These are phyloP conservation scores for Junonia oenone DNA, from an alignment of 2,888 invertebrate genomes.

Conservation along the genomic window DNA sequence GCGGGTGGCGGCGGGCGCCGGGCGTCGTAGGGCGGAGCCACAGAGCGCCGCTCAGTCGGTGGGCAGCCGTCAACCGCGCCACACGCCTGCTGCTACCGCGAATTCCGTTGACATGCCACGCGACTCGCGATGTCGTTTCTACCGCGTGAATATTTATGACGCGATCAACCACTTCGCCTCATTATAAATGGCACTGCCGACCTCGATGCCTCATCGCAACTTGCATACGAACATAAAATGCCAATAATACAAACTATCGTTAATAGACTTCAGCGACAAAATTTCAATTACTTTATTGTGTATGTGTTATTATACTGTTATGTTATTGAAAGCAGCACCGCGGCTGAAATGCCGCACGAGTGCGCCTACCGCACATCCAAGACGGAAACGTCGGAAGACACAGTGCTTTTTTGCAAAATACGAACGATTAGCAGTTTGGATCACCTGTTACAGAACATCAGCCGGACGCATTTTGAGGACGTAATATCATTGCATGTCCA, in stretches of 20 bases:
- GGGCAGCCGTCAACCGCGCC: conserved; percentile 67
- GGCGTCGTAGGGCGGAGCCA: conserved; percentile 67
- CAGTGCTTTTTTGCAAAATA: conserved; percentile 83
- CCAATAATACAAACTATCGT: conserved; percentile 66
- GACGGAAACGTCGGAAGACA: conserved; percentile 75
- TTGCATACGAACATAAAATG: conserved; percentile 68
- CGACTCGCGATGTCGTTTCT: conserved; percentile 66
- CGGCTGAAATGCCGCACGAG: conserved; percentile 81
- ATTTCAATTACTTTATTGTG: conserved; percentile 72
- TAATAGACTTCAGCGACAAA: conserved; percentile 69
- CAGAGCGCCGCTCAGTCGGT: conserved; percentile 67
- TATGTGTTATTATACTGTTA: conserved; percentile 73
- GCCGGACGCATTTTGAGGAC: conserved; percentile 82
- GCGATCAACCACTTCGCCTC: conserved; percentile 60
- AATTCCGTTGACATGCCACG: conserved; percentile 55
- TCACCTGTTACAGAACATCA: conserved; percentile 84
- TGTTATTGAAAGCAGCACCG: conserved; percentile 58
- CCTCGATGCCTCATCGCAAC: conserved; percentile 55
- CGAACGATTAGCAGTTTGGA: conserved; percentile 85
- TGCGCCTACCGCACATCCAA: conserved; percentile 84
- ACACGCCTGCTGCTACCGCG: conserved; percentile 46
- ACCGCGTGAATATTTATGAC: conserved; percentile 73
- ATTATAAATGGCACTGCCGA: conserved; percentile 70
- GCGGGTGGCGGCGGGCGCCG: conserved; percentile 58
- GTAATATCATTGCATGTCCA: conserved; percentile 83